phyloP scores from a whole-genome alignment of 2,888 invertebrate genomes.

The Drosophila suboccidentalis region DNA sequence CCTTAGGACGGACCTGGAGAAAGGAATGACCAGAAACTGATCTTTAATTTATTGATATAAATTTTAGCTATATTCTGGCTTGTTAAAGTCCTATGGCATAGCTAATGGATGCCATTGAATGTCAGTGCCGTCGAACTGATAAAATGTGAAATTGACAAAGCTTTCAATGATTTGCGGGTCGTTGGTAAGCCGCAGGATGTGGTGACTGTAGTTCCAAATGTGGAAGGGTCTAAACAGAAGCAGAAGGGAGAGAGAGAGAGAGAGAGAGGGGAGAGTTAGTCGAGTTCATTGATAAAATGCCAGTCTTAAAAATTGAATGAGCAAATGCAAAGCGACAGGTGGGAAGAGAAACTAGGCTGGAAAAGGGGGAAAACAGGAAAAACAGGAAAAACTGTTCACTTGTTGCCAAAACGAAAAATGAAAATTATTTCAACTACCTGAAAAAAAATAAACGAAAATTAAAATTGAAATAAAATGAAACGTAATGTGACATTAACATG shows the following conservation, averaged over 20 bases:
- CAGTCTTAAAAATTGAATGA: conserved; percentile 21
- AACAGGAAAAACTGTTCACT: conserved; percentile 39
- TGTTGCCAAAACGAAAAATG: conserved; percentile 57
- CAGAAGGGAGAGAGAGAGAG: neutral
- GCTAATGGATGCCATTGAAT: conserved; percentile 7
- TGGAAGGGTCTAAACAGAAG: neutral
- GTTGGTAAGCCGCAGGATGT: conserved; percentile 45
- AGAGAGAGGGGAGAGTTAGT: neutral
- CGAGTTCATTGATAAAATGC: conserved; percentile 39
- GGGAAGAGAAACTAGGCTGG: neutral
- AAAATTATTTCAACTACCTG: conserved; percentile 57
- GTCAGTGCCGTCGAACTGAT: conserved; percentile 36
- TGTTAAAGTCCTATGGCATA: neutral
- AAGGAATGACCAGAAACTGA: neutral
- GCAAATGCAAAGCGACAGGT: conserved; percentile 32
- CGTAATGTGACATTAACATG: conserved; percentile 49
- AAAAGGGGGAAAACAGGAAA: neutral
- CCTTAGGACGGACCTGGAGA: too few species aligned
- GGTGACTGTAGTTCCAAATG: neutral
- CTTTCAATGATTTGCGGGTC: conserved; percentile 59
- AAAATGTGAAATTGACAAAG: conserved; percentile 64
- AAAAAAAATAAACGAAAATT: conserved; percentile 24
- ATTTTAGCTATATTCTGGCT: neutral
- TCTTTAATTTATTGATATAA: neutral
- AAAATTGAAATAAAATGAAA: conserved; percentile 21